Evolutionary conservation across 2,113 vertebrate species (phyloP), one percentile per base, ranked within the genome.

Genomic region (Semicossyphus pulcher): DNA sequence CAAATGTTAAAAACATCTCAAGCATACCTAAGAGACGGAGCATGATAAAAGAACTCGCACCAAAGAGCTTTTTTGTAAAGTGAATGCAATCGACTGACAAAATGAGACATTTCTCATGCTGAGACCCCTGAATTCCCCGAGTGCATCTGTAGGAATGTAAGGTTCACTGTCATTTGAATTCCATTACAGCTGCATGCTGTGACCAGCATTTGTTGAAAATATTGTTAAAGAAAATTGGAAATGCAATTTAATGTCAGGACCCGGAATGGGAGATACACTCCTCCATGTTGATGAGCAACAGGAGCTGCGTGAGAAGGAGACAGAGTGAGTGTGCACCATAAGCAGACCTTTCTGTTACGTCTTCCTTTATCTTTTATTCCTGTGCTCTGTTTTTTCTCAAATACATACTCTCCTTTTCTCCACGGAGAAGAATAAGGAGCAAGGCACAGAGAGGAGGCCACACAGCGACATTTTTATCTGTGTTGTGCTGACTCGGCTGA

Each of bases 401-500:
- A 71, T 58, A 18, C 39, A 53, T 39, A 67, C 42, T 54, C 47
- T 52, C 15, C 39, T 62, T 83, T 78, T 52, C 65, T 60, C 52
- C 18, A 6, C 10, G 4, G 59, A 80, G 39, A 68, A 74, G 70
- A 80, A 90, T 76, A 45, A 72, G 69, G 62, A 74, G 78, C 37
- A 48, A 32, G 78, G 76, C 68, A 76, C 34, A 32, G 62, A 62
- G 70, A 78, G 62, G 82, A 86, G 84, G 87, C 88, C 85, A 83
- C 86, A 86, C 70, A 70, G 84, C 71, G 45, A 91, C 83, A 70
- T 86, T 89, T 89, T 81, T 85, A 88, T 90, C 81, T 60, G 49
- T 72, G 71, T 65, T 83, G 79, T 85, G 85, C 93, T 93, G 92
- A 93, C 87, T 94, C 81, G 34, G 88, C 90, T 66, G 64, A 80